Conservation (phyloP, 2,797 vertebrate genomes). For the Lacerta agilis region DNA sequence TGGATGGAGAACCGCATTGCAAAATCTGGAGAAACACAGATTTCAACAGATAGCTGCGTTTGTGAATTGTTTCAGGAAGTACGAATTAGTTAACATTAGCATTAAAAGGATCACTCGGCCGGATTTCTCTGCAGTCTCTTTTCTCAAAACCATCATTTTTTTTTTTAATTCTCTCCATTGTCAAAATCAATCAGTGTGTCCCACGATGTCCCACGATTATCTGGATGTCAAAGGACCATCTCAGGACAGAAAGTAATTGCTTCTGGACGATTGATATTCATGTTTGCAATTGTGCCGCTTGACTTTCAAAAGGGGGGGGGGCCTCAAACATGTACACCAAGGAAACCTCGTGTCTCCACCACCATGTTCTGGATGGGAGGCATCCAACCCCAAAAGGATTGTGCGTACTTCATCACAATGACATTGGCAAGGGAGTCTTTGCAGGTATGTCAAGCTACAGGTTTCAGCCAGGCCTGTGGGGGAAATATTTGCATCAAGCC, state of each 20-base stretch:
- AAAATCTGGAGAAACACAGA: too few relatives aligned
- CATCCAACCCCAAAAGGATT: background rate
- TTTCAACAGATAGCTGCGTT: too few relatives aligned
- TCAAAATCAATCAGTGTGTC: background rate
- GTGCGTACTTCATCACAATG: too few relatives aligned
- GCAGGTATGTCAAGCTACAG: too few relatives aligned
- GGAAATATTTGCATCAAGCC: background rate
- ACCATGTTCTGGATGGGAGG: background rate
- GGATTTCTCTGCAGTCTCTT: background rate
- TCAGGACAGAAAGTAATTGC: background rate
- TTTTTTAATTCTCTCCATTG: background rate
- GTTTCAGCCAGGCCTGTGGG: background rate
- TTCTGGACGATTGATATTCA: background rate
- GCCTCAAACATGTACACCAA: background rate
- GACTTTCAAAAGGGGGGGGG: too few relatives aligned
- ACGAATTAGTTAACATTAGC: too few relatives aligned
- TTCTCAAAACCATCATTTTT: background rate
- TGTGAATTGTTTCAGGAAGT: too few relatives aligned
- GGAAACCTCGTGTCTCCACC: too few relatives aligned
- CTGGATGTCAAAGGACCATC: background rate
- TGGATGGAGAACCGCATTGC: too few relatives aligned
- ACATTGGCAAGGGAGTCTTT: background rate
- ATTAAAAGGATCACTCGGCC: too few relatives aligned
- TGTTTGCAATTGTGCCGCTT: background rate
- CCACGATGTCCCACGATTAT: background rate